These are phyloP conservation scores for Drosophila bipectinata DNA, from an alignment of 1,140 invertebrate genomes.

Conservation along the genomic window DNA sequence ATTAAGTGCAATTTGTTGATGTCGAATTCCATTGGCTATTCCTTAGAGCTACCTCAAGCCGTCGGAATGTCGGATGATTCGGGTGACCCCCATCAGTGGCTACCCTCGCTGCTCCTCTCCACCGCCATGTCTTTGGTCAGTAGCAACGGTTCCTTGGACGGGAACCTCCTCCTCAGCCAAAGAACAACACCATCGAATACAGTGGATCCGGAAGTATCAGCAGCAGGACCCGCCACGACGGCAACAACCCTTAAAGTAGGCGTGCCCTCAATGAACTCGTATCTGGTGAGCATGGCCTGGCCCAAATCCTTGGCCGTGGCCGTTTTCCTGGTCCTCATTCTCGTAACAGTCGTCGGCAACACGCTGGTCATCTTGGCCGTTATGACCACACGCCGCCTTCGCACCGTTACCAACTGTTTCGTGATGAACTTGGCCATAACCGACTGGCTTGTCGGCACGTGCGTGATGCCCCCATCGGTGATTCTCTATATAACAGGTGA, in stretches of 20 bases:
- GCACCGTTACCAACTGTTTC: constrained; percentile 97
- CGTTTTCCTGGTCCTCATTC: constrained; percentile 86
- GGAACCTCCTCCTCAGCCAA: constrained; percentile 20
- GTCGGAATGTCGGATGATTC: constrained; percentile 14
- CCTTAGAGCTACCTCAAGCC: constrained; percentile 17
- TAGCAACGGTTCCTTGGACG: constrained; percentile 5
- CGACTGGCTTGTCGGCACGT: constrained; percentile 95
- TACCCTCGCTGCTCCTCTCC: constrained; percentile 26
- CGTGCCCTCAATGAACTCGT: constrained; percentile 58
- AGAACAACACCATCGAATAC: constrained; percentile 2
- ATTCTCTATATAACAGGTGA: constrained; percentile 87
- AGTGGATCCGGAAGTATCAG: background rate
- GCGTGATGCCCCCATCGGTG: constrained; percentile 97
- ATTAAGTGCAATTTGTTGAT: constrained; percentile 49
- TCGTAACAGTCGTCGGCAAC: constrained; percentile 91
- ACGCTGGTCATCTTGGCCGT: constrained; percentile 96
- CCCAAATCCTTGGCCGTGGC: constrained; percentile 67
- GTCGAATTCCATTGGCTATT: constrained; percentile 19
- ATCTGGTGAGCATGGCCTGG: constrained; percentile 67
- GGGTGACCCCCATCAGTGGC: constrained; percentile 6
- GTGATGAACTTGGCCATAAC: constrained; percentile 95
- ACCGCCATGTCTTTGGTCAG: constrained; percentile 20
- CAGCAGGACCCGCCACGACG: constrained; percentile 1
- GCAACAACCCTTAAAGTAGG: constrained; percentile 9
- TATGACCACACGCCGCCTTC: constrained; percentile 93